Percentiles rank a stretch among this genome's conserved stretches.
Conservation (phyloP, 2,797 vertebrate genomes). For the Xyrichtys novacula region DNA sequence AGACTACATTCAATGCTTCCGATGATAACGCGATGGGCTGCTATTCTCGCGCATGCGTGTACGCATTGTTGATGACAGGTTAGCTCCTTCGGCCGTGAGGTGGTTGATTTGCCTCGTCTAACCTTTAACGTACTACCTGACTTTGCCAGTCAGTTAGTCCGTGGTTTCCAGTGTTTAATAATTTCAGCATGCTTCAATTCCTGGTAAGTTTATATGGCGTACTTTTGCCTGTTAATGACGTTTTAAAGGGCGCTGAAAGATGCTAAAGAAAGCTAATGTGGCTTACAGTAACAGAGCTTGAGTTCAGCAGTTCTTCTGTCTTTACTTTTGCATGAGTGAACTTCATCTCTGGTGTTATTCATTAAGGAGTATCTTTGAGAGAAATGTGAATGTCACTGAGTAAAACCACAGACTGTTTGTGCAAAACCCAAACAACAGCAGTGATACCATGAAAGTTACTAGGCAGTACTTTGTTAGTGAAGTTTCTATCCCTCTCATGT, state of each 20-base stretch:
- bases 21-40: not conserved
- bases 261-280: not conserved
- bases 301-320: too few relatives aligned
- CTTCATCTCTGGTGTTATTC: too few relatives aligned
- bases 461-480: too few relatives aligned
- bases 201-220: conserved; percentile 72
- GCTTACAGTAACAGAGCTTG: conserved; percentile 11
- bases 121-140: not conserved
- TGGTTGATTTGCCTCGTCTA: not conserved
- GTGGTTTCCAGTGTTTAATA: not conserved
- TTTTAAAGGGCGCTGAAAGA: conserved; percentile 8
- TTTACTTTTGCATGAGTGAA: too few relatives aligned
- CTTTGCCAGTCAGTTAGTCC: not conserved
- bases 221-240: not conserved
- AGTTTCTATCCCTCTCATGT: conserved; percentile 3
- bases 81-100: conserved; percentile 11
- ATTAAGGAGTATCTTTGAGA: too few relatives aligned
- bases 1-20: conserved; percentile 51
- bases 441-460: not conserved
- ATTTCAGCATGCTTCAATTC: conserved; percentile 82
- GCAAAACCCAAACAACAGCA: too few relatives aligned
- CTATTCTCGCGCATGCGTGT: conserved; percentile 52
- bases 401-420: too few relatives aligned
- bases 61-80: conserved; percentile 6
- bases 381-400: too few relatives aligned